These are phyloP conservation scores for Lasioglossum malachurum DNA, from an alignment of 2,888 invertebrate genomes.

Conservation along the genomic window DNA sequence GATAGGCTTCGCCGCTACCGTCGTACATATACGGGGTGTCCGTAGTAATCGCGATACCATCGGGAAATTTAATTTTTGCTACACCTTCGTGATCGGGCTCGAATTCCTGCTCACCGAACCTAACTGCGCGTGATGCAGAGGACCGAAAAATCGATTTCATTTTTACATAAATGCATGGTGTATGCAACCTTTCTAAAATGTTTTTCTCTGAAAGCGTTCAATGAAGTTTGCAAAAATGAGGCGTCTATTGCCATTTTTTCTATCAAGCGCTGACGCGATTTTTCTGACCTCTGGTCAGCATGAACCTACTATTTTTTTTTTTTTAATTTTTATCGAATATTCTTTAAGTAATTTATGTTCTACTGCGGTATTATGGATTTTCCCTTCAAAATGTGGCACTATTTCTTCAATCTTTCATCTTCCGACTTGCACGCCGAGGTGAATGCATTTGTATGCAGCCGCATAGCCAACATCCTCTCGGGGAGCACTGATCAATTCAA, in stretches of 20 bases:
- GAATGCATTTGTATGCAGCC: background rate
- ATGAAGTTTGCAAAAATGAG: background rate
- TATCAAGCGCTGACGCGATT: too few relatives aligned
- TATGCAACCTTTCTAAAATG: background rate
- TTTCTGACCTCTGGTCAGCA: too few relatives aligned
- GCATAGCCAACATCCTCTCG: slow-evolving; percentile 46
- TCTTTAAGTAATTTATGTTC: too few relatives aligned
- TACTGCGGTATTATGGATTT: too few relatives aligned
- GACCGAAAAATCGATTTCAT: background rate
- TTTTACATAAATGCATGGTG: background rate
- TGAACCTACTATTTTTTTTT: too few relatives aligned
- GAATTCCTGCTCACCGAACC: background rate
- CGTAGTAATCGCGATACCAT: background rate
- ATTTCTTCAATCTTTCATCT: too few relatives aligned
- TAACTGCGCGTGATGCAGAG: background rate
- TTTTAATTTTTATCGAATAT: too few relatives aligned
- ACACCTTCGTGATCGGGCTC: background rate
- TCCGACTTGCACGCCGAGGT: too few relatives aligned
- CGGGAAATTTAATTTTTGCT: background rate
- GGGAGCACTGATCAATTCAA: slow-evolving; percentile 45
- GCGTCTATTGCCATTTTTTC: too few relatives aligned
- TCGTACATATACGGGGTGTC: slow-evolving; percentile 21
- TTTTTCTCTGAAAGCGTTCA: background rate
- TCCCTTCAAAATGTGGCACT: too few relatives aligned
- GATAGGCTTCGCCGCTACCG: slow-evolving; percentile 73